phyloP scores from a whole-genome alignment of 2,113 vertebrate genomes.

The Daubentonia madagascariensis region DNA sequence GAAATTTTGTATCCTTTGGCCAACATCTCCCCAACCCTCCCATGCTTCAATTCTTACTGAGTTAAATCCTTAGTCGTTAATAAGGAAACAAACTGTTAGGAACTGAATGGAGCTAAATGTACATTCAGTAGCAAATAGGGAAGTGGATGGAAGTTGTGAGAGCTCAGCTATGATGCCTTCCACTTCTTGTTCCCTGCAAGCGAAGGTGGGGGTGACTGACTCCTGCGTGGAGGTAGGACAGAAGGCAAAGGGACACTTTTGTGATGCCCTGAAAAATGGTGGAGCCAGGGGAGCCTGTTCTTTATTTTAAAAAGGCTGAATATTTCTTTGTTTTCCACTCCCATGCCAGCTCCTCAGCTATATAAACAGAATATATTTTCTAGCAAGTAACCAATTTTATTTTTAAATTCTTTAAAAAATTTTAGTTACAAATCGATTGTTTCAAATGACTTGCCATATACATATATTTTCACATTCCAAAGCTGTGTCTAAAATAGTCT shows the following conservation, averaged over 20 bases:
- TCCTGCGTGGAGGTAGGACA: rapidly evolving
- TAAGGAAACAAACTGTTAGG: not conserved
- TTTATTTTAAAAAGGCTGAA: not conserved
- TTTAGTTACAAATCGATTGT: slow-evolving; percentile 41
- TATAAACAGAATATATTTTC: not conserved
- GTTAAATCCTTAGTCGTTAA: not conserved
- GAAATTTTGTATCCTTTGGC: not conserved
- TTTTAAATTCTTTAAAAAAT: not conserved
- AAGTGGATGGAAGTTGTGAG: not conserved
- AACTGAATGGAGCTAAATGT: not conserved
- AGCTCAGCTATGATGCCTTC: not conserved
- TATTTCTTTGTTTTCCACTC: not conserved
- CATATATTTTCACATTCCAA: slow-evolving; percentile 21
- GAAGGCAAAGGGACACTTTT: not conserved
- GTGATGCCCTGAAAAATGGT: not conserved
- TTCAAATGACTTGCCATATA: not conserved
- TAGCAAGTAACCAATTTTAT: slow-evolving; percentile 2
- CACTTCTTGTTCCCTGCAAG: not conserved
- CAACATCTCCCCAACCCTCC: not conserved
- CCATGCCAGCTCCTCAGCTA: not conserved
- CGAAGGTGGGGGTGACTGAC: not conserved
- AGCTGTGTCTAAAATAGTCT: not conserved
- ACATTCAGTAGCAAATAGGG: not conserved
- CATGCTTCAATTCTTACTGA: not conserved
- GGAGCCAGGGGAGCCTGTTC: not conserved